These are phyloP conservation scores for Sinocyclocheilus rhinocerous DNA, from an alignment of 2,113 vertebrate genomes.

Conservation along the genomic window DNA sequence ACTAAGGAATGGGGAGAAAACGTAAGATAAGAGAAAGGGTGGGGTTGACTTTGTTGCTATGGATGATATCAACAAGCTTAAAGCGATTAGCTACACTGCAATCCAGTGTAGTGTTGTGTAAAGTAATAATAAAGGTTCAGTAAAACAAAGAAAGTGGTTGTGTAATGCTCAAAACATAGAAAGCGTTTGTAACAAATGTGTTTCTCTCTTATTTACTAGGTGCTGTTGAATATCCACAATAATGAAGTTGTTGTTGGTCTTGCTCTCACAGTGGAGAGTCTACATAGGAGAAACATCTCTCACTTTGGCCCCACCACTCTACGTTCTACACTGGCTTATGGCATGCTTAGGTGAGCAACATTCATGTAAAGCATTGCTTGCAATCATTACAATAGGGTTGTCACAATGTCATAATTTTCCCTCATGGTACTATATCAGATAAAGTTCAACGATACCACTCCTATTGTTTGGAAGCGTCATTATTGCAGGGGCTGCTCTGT, in stretches of 20 bases:
- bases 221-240: constrained; percentile 92
- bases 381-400: not conserved
- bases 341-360: constrained; percentile 89
- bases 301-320: constrained; percentile 97
- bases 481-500: constrained; percentile 87
- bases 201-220: constrained; percentile 69
- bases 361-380: not conserved
- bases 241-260: constrained; percentile 89
- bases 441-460: too few relatives aligned
- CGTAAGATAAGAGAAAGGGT: too few relatives aligned
- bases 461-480: too few relatives aligned
- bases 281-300: constrained; percentile 95
- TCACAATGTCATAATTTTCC: not conserved
- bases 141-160: not conserved
- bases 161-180: not conserved
- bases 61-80: too few relatives aligned
- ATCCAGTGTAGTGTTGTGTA: not conserved
- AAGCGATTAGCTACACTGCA: too few relatives aligned
- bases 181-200: not conserved
- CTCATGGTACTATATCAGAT: not conserved
- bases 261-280: constrained; percentile 95
- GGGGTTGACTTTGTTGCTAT: too few relatives aligned
- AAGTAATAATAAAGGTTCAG: not conserved
- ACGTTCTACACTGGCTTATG: constrained; percentile 93
- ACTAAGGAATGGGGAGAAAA: too few relatives aligned